Base-by-base conservation (phyloP, 1,140 invertebrate species). In the Andricus grossulariae region DNA sequence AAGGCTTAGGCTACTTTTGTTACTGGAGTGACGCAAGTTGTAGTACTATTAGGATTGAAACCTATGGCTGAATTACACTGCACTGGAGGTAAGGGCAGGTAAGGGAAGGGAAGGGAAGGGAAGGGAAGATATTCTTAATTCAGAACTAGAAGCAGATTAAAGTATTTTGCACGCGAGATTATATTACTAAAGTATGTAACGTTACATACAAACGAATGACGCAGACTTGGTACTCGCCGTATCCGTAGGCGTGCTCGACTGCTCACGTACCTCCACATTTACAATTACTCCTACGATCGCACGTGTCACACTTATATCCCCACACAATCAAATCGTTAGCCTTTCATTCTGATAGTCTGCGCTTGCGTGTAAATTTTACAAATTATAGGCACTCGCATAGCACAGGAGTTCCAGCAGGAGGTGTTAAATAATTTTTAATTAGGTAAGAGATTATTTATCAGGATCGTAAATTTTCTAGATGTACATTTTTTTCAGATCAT, bases 191-290 rank as follows among this genome's bases (percentile, higher is more conserved):
- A 66, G 60, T 66, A 66, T 39, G 60, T 66, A 66, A 66, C 39
- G 39, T 66, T 66, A 39, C 60, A 66, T 66, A 66, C 60, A 66
- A 66, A 66, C n/a, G 60, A 66, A 66, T 66, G 25, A 66, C 60
- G 60, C 60, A 66, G 45, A 66, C 60, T 32, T 16, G 57, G 21
- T 25, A 66, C 21, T 16, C 21, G 21, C 55, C 55, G 19, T 57
- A 57, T 57, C 25, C 55, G 60, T 66, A 66, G 60, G 60, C 60
- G 60, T 39, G 32, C 57, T 21, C 15, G 55, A 19, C 21, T 32
- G 25, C 25, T 45, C 39, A 45, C 39, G 39, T 45, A 45, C 7
- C 39, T 45, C 39, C 25, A 32, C 25, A 32, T 32, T 32, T 5
- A 32, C 25, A 32, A 32, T 3, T 32, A 32, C 55, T 25, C 55